Conservation (phyloP, 2,113 vertebrate species). For the Platanista minor region DNA sequence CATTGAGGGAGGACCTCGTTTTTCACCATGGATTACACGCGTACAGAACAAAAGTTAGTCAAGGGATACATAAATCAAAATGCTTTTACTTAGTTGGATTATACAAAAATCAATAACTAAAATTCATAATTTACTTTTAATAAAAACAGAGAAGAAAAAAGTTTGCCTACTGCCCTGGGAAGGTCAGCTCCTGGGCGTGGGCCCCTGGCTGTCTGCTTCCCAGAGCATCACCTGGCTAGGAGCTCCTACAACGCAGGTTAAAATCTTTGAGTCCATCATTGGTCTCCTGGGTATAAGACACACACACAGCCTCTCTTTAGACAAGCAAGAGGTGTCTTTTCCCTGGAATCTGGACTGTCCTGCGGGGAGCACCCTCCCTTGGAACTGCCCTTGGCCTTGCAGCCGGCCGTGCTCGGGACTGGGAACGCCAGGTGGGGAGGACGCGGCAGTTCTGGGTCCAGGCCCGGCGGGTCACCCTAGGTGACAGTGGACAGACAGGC, state of each 20-base stretch:
- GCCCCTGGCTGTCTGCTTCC: fast-evolving
- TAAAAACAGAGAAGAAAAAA: not conserved
- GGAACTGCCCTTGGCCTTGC: not conserved
- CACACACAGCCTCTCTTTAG: not conserved
- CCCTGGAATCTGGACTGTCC: not conserved
- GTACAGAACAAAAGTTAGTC: not conserved
- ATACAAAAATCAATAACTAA: not conserved
- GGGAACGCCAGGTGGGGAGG: not conserved
- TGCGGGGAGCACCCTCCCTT: fast-evolving
- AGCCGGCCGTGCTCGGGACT: not conserved
- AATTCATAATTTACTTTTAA: not conserved
- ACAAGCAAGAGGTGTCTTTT: not conserved
- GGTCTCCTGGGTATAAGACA: not conserved
- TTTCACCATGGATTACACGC: not conserved
- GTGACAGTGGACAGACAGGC: not conserved
- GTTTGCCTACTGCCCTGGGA: not conserved
- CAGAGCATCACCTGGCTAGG: not conserved
- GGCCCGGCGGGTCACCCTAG: not conserved
- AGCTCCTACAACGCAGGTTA: not conserved
- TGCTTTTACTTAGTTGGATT: not conserved
- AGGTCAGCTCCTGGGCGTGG: not conserved
- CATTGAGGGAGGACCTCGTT: not conserved
- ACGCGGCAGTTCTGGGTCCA: not conserved
- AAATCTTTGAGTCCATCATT: not conserved
- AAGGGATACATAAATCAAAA: not conserved